These are phyloP conservation scores for Megastigmus dorsalis DNA, from an alignment of 2,888 invertebrate genomes.

Conservation along the genomic window DNA sequence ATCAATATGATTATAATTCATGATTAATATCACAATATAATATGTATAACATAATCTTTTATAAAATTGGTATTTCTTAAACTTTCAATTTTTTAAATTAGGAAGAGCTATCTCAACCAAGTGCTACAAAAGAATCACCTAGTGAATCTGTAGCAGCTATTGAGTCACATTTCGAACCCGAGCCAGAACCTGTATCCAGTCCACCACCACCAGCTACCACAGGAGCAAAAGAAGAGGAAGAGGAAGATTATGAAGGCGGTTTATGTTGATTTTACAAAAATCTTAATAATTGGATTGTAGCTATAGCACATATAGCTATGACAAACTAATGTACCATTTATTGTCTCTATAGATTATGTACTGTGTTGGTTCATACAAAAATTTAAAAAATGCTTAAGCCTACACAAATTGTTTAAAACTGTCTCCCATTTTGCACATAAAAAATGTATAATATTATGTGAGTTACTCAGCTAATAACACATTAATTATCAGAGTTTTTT, in stretches of 20 bases:
- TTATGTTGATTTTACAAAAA: constrained; percentile 59
- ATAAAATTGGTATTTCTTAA: background rate
- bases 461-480: constrained; percentile 31
- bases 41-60: background rate
- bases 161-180: no score
- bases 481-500: constrained; percentile 46
- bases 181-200: constrained; percentile 43
- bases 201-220: constrained; percentile 48
- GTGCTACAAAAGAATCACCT: background rate
- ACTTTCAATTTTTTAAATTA: constrained; percentile 11
- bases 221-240: constrained; percentile 56
- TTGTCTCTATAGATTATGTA: constrained; percentile 48
- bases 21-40: no score
- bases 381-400: constrained; percentile 35
- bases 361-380: constrained; percentile 48
- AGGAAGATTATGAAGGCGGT: constrained; percentile 62
- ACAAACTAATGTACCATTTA: constrained; percentile 43
- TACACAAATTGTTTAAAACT: constrained; percentile 40
- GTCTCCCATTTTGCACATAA: constrained; percentile 45
- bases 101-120: constrained; percentile 23
- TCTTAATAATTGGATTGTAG: constrained; percentile 41
- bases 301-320: constrained; percentile 43
- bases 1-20: background rate
- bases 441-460: constrained; percentile 42
- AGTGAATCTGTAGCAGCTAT: no score